phyloP scores from a whole-genome alignment of 64 coral and sea anemone genomes.

The Montipora foliosa region DNA sequence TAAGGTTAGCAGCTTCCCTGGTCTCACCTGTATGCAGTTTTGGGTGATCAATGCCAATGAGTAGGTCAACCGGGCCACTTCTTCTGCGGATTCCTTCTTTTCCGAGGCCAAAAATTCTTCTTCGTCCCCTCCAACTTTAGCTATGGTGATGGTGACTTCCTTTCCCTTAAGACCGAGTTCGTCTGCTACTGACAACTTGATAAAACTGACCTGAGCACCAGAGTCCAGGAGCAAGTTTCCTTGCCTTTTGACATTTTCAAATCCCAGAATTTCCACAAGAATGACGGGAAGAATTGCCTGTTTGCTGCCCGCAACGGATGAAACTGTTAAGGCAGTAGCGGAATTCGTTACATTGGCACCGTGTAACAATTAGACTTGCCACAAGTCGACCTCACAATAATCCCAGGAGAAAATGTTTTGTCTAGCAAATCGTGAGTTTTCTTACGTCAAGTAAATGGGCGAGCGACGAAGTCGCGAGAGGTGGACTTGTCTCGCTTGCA shows the following conservation, averaged over 20 bases:
- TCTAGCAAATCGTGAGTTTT: too few species aligned
- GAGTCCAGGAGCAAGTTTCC: constrained; percentile 80
- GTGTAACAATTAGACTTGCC: too few species aligned
- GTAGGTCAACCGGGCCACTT: constrained; percentile 54
- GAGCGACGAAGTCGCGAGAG: too few species aligned
- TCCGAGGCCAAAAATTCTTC: constrained; percentile 34
- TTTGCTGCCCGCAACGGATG: constrained; percentile 15
- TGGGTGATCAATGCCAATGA: constrained; percentile 72
- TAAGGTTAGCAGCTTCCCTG: constrained; percentile 31
- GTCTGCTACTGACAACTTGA: constrained; percentile 33
- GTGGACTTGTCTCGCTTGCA: too few species aligned
- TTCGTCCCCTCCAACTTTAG: constrained; percentile 55
- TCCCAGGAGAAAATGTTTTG: too few species aligned
- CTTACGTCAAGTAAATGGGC: too few species aligned
- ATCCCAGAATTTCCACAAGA: constrained; percentile 20
- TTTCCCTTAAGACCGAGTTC: constrained; percentile 41
- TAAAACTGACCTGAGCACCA: constrained; percentile 74
- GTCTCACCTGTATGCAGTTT: constrained; percentile 76
- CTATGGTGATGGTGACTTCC: constrained; percentile 22
- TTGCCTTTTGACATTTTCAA: constrained; percentile 42
- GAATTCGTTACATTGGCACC: background rate
- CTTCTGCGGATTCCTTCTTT: constrained; percentile 36
- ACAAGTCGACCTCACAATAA: too few species aligned
- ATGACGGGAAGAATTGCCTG: constrained; percentile 46
- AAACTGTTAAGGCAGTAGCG: constrained; percentile 6